These are phyloP conservation scores for Limonius californicus DNA, from an alignment of 1,140 invertebrate species.

Conservation along the genomic window DNA sequence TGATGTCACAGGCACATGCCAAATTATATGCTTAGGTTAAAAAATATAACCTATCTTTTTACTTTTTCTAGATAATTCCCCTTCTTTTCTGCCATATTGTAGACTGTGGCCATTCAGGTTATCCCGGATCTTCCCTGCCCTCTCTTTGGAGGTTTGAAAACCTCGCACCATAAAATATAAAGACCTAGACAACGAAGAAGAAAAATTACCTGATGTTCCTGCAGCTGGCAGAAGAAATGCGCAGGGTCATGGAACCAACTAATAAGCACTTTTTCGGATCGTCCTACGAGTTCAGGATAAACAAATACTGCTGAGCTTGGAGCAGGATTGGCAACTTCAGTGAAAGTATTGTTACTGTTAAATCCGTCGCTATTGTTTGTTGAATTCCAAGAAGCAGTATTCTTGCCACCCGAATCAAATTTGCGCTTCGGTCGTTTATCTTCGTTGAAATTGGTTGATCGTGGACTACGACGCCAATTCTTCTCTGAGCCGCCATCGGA, in stretches of 20 bases:
- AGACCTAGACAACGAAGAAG: background rate
- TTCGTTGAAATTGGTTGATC: slow-evolving; percentile 6
- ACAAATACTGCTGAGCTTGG: background rate
- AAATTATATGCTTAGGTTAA: too few species aligned
- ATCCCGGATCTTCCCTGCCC: too few species aligned
- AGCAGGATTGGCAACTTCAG: background rate
- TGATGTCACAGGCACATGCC: too few species aligned
- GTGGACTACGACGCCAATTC: too few species aligned
- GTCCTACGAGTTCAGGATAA: slow-evolving; percentile 19
- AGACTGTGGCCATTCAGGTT: too few species aligned
- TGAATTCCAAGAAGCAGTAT: background rate
- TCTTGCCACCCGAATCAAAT: slow-evolving; percentile 27
- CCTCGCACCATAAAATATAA: too few species aligned
- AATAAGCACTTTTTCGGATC: slow-evolving; percentile 46
- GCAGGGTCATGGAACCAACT: slow-evolving; percentile 64
- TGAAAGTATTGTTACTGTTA: slow-evolving; percentile 8
- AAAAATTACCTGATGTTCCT: slow-evolving; percentile 40
- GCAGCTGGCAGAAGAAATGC: slow-evolving; percentile 63
- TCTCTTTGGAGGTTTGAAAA: too few species aligned
- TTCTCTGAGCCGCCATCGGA: slow-evolving; percentile 21
- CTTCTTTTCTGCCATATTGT: too few species aligned
- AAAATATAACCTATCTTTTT: too few species aligned
- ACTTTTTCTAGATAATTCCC: too few species aligned
- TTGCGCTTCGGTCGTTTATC: slow-evolving; percentile 31
- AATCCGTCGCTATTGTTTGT: background rate